Evolutionary conservation across 2,797 vertebrate genomes (phyloP).

Genomic region (Centropyge bicolor): DNA sequence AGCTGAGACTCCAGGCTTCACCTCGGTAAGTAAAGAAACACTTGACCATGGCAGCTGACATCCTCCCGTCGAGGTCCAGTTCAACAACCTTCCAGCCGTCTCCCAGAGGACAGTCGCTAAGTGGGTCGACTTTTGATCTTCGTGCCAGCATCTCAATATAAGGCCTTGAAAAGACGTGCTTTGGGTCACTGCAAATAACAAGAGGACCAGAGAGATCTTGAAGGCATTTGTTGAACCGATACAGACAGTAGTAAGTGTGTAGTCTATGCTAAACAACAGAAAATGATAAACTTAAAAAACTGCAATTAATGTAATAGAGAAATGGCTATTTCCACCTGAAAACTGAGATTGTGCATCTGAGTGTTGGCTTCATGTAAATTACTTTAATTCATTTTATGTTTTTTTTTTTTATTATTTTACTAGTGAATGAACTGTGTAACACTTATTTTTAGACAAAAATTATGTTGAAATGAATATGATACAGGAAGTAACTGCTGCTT

Average conservation of each 20-base stretch:
- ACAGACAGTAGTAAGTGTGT: neutral
- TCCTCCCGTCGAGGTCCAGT: slow-evolving; percentile 75
- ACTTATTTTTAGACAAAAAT: neutral
- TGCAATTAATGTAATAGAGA: neutral
- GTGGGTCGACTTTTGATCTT: slow-evolving; percentile 79
- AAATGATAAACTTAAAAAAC: neutral
- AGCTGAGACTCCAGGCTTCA: slow-evolving; percentile 39
- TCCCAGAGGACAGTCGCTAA: slow-evolving; percentile 70
- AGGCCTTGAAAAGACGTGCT: slow-evolving; percentile 78
- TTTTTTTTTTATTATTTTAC: neutral
- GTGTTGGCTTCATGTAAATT: neutral
- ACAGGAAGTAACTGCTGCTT: neutral
- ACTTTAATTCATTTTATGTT: too few species aligned
- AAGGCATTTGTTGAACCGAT: neutral
- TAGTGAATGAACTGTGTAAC: neutral
- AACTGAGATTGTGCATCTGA: neutral
- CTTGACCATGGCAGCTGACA: slow-evolving; percentile 74
- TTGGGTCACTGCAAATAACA: slow-evolving; percentile 76
- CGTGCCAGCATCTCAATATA: slow-evolving; percentile 80
- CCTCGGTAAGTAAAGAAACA: slow-evolving; percentile 82
- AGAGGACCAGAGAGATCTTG: neutral
- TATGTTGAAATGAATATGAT: neutral
- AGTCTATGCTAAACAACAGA: neutral
- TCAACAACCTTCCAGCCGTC: slow-evolving; percentile 77
- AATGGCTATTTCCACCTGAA: neutral